These are phyloP conservation scores for Natator depressus DNA, from an alignment of 2,113 vertebrate species.

Conservation along the genomic window DNA sequence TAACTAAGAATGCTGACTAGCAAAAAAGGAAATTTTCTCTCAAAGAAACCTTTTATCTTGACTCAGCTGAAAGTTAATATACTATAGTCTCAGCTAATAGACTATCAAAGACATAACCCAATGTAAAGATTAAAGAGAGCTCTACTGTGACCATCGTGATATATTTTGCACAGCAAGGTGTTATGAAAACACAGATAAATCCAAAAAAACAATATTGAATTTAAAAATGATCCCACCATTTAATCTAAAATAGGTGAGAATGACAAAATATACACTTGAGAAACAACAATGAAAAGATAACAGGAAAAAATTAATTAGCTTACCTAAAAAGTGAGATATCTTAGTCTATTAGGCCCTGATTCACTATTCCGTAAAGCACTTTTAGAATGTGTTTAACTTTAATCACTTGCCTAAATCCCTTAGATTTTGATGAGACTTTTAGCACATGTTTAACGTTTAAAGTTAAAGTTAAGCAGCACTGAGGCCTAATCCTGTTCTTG, in stretches of 20 bases:
- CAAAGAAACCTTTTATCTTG: constrained; percentile 63
- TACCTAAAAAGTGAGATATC: constrained; percentile 51
- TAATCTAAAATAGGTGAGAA: constrained; percentile 67
- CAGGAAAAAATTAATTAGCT: constrained; percentile 71
- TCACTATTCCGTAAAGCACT: constrained; percentile 33
- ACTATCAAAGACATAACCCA: constrained; percentile 68
- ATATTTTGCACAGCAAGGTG: constrained; percentile 42
- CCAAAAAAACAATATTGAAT: constrained; percentile 71
- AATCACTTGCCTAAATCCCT: constrained; percentile 17
- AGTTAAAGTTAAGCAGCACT: background rate
- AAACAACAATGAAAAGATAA: constrained; percentile 65
- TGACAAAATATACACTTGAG: constrained; percentile 67
- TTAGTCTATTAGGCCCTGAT: constrained; percentile 21
- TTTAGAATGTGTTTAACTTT: background rate
- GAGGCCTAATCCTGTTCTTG: background rate
- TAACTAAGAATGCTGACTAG: constrained; percentile 53
- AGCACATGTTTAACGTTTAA: constrained; percentile 4
- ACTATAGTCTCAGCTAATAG: constrained; percentile 74
- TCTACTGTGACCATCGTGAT: constrained; percentile 48
- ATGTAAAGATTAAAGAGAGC: constrained; percentile 61
- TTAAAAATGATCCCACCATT: constrained; percentile 70
- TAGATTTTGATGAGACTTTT: background rate
- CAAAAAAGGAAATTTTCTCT: constrained; percentile 57
- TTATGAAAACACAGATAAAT: constrained; percentile 68
- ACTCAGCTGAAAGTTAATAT: constrained; percentile 61